Evolutionary conservation across 2,888 invertebrate species (phyloP).

Genomic region (Latheticus oryzae): DNA sequence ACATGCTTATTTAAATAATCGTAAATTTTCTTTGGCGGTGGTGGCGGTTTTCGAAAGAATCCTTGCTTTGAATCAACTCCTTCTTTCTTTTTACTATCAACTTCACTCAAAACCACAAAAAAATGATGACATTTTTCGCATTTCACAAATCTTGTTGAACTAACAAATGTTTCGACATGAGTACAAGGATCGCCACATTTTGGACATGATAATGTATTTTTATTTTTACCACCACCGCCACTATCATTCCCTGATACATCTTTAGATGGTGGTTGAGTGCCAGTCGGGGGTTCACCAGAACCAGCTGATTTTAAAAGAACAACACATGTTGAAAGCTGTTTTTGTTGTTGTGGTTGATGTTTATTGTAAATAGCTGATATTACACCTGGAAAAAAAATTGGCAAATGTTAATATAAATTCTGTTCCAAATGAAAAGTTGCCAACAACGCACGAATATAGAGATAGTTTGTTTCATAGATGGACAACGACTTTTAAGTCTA

Average conservation of each 20-base stretch:
- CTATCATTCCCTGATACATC: constrained; percentile 41
- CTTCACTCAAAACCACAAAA: constrained; percentile 94
- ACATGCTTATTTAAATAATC: constrained; percentile 97
- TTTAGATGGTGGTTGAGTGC: constrained; percentile 48
- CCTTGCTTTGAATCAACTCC: constrained; percentile 78
- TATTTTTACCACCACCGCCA: constrained; percentile 73
- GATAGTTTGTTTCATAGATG: too few relatives aligned
- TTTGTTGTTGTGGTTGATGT: constrained; percentile 45
- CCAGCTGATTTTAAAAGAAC: constrained; percentile 58
- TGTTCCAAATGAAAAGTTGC: constrained; percentile 4
- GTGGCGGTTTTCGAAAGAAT: constrained; percentile 87
- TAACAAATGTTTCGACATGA: constrained; percentile 96
- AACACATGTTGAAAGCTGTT: constrained; percentile 56
- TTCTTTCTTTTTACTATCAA: constrained; percentile 92
- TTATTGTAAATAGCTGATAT: constrained; percentile 54
- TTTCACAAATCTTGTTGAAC: constrained; percentile 96
- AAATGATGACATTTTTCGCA: constrained; percentile 99
- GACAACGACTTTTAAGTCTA: too few relatives aligned
- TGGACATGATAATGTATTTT: constrained; percentile 88
- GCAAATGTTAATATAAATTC: background rate
- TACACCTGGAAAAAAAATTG: constrained; percentile 51
- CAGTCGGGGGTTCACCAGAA: constrained; percentile 57
- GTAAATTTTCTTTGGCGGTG: constrained; percentile 96
- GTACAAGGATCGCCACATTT: constrained; percentile 91
- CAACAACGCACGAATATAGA: background rate